Base-by-base conservation (phyloP, 2,888 invertebrate species). In the Arenicola marina region DNA sequence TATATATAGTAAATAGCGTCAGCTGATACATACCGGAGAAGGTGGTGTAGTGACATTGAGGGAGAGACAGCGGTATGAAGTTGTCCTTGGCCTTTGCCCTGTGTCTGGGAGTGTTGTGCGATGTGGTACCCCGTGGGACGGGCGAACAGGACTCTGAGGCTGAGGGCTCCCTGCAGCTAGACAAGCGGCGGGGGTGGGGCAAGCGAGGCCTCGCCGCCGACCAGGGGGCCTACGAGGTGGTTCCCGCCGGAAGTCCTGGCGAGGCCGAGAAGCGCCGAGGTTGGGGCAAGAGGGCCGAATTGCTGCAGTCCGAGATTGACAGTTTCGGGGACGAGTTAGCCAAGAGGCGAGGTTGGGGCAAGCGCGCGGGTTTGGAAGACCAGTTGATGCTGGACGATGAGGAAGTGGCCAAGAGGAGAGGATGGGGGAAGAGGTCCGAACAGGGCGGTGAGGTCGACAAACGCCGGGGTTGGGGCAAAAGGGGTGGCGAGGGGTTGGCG, bases 161-260 rank as follows among this genome's bases (percentile, higher is more conserved):
- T n/a, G n/a, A n/a, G n/a, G n/a, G n/a, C n/a, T n/a, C n/a, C n/a
- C n/a, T n/a, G n/a, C n/a, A 62, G n/a, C 11, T 60, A 18, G 65
- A 57, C 1, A 65, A 65, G 33, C 53, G 65, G 24, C 51, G 65
- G 28, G 63, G 63, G 1, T 63, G 63, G 63, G 63, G 63, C 1
- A 63, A 63, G 24, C 32, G 63, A 32, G 24, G 51, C 4, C 55
- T 3, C 28, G 24, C 21, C 4, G 59, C 26, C 24, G 24, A 48
- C 26, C 7, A 24, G n/a, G n/a, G n/a, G n/a, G n/a, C n/a, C n/a
- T n/a, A n/a, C n/a, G n/a, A n/a, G n/a, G n/a, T n/a, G n/a, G n/a
- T n/a, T n/a, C n/a, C n/a, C n/a, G n/a, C n/a, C n/a, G n/a, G n/a
- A n/a, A n/a, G n/a, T n/a, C n/a, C n/a, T n/a, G 21, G 4, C 21